Percentiles rank a stretch among this genome's conserved stretches.
Evolutionary conservation across 1,140 invertebrate species (phyloP).

Genomic region (Nilaparvata lugens): DNA sequence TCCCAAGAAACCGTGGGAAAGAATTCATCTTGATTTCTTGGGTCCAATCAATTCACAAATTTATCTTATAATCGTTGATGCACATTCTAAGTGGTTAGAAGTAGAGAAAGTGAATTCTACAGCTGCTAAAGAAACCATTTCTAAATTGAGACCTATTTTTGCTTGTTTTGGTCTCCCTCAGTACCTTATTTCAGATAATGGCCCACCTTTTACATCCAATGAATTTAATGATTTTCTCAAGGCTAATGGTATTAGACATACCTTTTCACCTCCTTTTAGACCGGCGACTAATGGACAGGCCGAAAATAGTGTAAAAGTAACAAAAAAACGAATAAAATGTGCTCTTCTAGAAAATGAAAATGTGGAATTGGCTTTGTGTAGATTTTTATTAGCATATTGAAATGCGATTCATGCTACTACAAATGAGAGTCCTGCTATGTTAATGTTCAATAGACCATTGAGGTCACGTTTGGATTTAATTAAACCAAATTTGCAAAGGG

Average conservation of each 20-base stretch:
- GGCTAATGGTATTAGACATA: conserved; percentile 22
- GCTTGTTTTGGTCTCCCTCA: conserved; percentile 23
- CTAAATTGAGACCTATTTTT: conserved; percentile 22
- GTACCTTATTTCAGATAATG: conserved; percentile 29
- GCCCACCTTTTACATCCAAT: conserved; percentile 23
- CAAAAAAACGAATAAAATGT: conserved; percentile 20
- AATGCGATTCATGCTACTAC: conserved; percentile 2
- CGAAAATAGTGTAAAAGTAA: conserved; percentile 18
- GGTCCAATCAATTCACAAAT: conserved; percentile 29
- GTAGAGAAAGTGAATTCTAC: conserved; percentile 21
- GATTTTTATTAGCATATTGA: conserved; percentile 15
- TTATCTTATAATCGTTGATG: conserved; percentile 35
- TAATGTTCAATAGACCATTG: not conserved
- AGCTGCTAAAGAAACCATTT: conserved; percentile 12
- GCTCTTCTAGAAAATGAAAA: not conserved
- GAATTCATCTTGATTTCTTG: conserved; percentile 24
- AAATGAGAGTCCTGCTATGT: not conserved
- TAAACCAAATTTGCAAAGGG: not conserved
- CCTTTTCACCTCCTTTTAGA: conserved; percentile 20
- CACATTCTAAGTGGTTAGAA: conserved; percentile 36
- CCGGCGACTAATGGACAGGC: conserved; percentile 22
- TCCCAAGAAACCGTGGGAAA: conserved; percentile 11
- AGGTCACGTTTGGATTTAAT: not conserved
- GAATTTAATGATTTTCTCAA: conserved; percentile 26
- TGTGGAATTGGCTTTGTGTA: conserved; percentile 11